phyloP scores from a whole-genome alignment of 2,888 invertebrate species.

The Spicauda simplicius region DNA sequence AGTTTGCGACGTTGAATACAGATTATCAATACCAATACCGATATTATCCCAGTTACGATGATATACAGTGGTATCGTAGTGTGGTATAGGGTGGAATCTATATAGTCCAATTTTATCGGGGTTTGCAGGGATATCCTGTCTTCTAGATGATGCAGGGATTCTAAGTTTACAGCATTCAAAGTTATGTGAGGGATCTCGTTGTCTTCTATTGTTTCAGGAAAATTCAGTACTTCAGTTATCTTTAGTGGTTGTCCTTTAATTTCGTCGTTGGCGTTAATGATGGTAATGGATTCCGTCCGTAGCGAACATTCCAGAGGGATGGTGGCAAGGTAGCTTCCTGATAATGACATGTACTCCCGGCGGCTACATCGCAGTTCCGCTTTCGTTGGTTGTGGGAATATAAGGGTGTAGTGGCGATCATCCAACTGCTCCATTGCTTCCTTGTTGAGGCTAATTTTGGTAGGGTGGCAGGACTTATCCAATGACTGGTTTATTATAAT shows the following conservation, averaged over 20 bases:
- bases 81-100: constrained; percentile 4
- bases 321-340: constrained; percentile 39
- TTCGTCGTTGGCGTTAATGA: constrained; percentile 32
- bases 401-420: constrained; percentile 40
- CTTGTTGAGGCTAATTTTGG: constrained; percentile 2
- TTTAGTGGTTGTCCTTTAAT: constrained; percentile 33
- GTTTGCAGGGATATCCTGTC: constrained; percentile 16
- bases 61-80: constrained; percentile 22
- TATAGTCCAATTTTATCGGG: neutral
- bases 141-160: neutral
- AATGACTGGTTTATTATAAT: constrained; percentile 12
- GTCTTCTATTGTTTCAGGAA: neutral
- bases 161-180: too few species aligned
- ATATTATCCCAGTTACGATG: neutral
- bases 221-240: constrained; percentile 11
- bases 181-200: constrained; percentile 10
- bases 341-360: constrained; percentile 29
- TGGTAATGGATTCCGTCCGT: constrained; percentile 32
- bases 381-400: constrained; percentile 39
- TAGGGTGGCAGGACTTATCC: constrained; percentile 20
- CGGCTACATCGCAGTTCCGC: constrained; percentile 29
- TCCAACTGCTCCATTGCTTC: constrained; percentile 39
- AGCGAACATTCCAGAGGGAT: constrained; percentile 36
- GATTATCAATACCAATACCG: neutral
- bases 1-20: neutral